Evolutionary conservation across 2,113 vertebrate genomes (phyloP), one percentile per base, ranked within the genome.

Genomic region (Delphinus delphis): DNA sequence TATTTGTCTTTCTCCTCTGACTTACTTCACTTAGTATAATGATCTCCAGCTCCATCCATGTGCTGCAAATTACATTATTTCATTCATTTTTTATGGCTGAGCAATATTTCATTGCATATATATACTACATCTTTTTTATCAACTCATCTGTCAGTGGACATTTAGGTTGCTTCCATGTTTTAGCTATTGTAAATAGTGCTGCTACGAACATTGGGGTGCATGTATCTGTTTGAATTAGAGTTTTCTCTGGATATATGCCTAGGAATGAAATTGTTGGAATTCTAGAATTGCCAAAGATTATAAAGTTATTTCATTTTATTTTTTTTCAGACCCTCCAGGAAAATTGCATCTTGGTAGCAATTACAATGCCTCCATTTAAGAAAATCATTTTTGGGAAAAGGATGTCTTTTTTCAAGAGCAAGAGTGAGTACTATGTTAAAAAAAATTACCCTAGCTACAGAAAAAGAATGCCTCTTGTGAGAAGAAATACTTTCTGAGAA

Each of bases 401-500:
- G 65, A 98, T 90, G 96, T 88, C 97, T 97, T 97, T 93, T 6
- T 60, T 88, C 0, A 3, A 84, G 13, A 98, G 41, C 67, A 76
- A 93, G 23, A 90, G 63, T 41, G 95, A 96, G 7, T 36, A 83
- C 67, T 95, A 92, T 94, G 96, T 98, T 97, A 73, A 77, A 76
- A 38, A 92, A 85, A 63, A 38, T 63, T 74, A 63, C 41, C 20
- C 17, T 55, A 79, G 41, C 65, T 96, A 93, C 89, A 97, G 97
- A 5, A 98, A 98, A 18, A 47, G 76, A 81, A 60, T 96, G 93
- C 95, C 98, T 96, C 96, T 55, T 97, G 74, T 97, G 15, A 44
- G 38, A 94, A 98, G 93, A 97, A 98, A 99, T 97, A 98, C 98
- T 99, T 99, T 98, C 98, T 99, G 98, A 98, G 98, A 98, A 98